A percentile compares a stretch with the other conserved stretches of the same genome.
Evolutionary conservation across 2,888 invertebrate species (phyloP).

Genomic region (Lepas anatifera): DNA sequence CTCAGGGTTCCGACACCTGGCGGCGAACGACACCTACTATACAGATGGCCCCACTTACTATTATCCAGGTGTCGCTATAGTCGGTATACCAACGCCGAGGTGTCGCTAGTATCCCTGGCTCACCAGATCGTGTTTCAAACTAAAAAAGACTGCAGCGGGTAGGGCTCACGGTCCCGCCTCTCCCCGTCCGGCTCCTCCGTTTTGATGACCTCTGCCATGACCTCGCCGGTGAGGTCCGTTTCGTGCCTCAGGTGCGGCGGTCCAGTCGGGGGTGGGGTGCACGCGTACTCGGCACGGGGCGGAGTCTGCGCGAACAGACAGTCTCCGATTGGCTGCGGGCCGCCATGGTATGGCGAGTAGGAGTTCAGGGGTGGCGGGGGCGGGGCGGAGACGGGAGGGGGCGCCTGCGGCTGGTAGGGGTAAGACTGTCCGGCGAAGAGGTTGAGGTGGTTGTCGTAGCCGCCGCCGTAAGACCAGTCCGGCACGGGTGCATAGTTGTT

Average conservation of each 20-base stretch:
- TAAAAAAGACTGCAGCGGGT: conserved; percentile 26
- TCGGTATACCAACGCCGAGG: neutral
- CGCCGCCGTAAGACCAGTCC: neutral
- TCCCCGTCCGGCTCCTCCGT: neutral
- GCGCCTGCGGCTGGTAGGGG: neutral
- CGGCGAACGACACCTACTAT: no score
- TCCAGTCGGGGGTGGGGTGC: no score
- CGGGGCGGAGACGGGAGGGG: neutral
- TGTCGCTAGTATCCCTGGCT: neutral
- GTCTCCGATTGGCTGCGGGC: conserved; percentile 3
- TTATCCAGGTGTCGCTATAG: no score
- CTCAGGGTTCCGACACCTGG: no score
- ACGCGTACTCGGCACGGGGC: neutral
- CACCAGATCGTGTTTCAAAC: conserved; percentile 23
- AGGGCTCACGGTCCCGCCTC: conserved; percentile 19
- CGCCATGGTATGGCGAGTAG: neutral
- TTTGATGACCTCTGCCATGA: neutral
- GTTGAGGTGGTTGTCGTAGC: neutral
- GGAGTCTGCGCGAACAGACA: conserved; percentile 6
- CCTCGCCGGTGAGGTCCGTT: neutral
- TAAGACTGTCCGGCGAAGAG: neutral
- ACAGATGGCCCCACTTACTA: no score
- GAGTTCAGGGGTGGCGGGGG: neutral
- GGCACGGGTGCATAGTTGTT: neutral
- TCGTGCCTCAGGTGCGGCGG: neutral